Base-by-base conservation (phyloP, 2,113 vertebrate genomes). In the Aphyosemion australe region DNA sequence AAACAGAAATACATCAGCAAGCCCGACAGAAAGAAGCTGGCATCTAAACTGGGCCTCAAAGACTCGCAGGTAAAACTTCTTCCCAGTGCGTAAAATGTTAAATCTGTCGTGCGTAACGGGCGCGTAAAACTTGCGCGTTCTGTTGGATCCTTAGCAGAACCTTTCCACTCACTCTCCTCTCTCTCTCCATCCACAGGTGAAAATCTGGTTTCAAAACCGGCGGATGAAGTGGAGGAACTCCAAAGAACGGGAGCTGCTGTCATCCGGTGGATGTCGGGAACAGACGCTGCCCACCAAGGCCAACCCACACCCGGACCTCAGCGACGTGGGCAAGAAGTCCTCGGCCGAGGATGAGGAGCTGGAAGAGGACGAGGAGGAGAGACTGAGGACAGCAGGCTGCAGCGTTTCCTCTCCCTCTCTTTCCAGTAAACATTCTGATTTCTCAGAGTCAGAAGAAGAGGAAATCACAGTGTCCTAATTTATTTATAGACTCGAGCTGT, bases 1-100 rank as follows among this genome's bases (percentile, higher is more conserved):
- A 99, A 98, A 69, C 97, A 99, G 88, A 99, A 99, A 80, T 99
- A 99, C 87, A 99, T 99, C 93, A 99, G 97, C 92, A 99, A 99
- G 67, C 97, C 97, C 0, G 97, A 99, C 65, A 88, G 97, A 69
- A 98, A 98, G 86, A 99, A 99, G 68, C 76, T 99, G 74, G 97
- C 97, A 0, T 93, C 94, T 52, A 99, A 97, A 65, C 83, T 99
- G 57, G 96, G 95, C 37, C 92, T 99, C 1, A 99, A 99, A 84
- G 97, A 99, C 82, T 99, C 97, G 0, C 97, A 99, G 94, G 97
- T 99, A 81, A 73, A 42, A 19, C 1, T 2, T 12, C 4, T 6
- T 41, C 1, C 5, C 13, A 6, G 3, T 13, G 1, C 15, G 43
- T 10, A 6, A 49, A 48, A 9, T 1, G 3, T 6, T 1, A 7